Base-by-base conservation (phyloP, 2,888 invertebrate species). In the Himalopsyche tibetana region DNA sequence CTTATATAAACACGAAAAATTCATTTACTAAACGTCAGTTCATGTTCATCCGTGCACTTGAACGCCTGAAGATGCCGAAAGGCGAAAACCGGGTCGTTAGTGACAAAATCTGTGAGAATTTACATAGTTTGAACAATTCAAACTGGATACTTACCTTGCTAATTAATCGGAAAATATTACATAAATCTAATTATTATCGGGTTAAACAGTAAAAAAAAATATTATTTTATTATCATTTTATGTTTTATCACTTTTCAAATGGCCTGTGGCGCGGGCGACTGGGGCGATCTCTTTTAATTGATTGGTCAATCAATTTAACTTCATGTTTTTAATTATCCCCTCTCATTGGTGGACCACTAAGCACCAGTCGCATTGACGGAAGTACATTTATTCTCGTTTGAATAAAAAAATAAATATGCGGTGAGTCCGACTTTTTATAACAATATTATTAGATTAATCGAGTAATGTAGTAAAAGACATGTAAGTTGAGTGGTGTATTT, bases 241-340 rank as follows among this genome's bases (percentile, higher is more conserved):
- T 5, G 11, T 2, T 5, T n/a, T 51, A 19, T 3, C 1, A 19
- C 2, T 63, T 19, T 63, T 19, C 19, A 6, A 63, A 63, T 19
- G 19, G 8, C 63, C 63, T 63, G 28, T 63, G 19, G 19, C 28
- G 28, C 19, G 19, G n/a, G n/a, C 63, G 63, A 63, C 63, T 63
- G 19, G 63, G 63, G 63, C 3, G 63, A 63, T 63, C 63, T 19
- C 63, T 63, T 63, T 63, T 63, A 63, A 63, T 63, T 63, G 63
- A 63, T 63, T 63, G 63, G 19, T 63, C 63, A 63, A 63, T 63
- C 63, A 63, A 63, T 63, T 63, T 63, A 19, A 28, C 63, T 63
- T 63, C 19, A 63, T 63, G 63, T 63, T 63, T 63, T 63, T 63
- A 63, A 63, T 63, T 63, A 63, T 63, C 63, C 63, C 63, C 19